Conservation (phyloP, 2,113 vertebrate genomes). For the Mus pahari region DNA sequence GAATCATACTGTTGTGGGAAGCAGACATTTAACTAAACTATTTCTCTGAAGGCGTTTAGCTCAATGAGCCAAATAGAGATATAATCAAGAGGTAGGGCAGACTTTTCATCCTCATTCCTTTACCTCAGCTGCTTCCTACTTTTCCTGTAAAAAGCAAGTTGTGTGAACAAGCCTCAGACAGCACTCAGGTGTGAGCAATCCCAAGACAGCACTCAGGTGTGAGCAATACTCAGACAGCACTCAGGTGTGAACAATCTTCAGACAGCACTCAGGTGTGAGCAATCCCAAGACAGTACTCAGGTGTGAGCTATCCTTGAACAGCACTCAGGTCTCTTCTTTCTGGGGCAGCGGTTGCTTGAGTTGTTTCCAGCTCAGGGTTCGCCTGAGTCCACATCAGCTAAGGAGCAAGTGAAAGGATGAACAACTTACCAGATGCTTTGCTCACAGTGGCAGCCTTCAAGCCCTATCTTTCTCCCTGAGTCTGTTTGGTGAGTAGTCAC, state of each 20-base stretch:
- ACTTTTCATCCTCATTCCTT: background rate
- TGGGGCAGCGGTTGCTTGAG: background rate
- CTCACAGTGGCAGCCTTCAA: constrained; percentile 36
- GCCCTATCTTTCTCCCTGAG: constrained; percentile 52
- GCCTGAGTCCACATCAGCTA: constrained; percentile 46
- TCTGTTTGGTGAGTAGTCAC: constrained; percentile 56
- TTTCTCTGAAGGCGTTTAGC: background rate
- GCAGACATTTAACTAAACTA: background rate
- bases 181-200: too few relatives aligned
- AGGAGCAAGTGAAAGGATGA: background rate
- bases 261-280: background rate
- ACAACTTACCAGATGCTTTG: constrained; percentile 43
- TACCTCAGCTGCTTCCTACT: background rate
- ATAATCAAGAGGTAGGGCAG: background rate
- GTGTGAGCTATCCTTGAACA: background rate
- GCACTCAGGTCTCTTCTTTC: background rate
- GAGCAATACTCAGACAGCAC: too few relatives aligned
- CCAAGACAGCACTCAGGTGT: background rate
- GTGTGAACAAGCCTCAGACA: background rate
- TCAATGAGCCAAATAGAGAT: constrained; percentile 22
- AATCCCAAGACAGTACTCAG: constrained; percentile 26
- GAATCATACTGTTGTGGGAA: constrained; percentile 2
- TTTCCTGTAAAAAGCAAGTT: constrained; percentile 26
- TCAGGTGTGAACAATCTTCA: too few relatives aligned
- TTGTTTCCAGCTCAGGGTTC: constrained; percentile 35